These are phyloP conservation scores for Thamnophis sirtalis DNA, from an alignment of 2,113 vertebrate species.

Conservation along the genomic window DNA sequence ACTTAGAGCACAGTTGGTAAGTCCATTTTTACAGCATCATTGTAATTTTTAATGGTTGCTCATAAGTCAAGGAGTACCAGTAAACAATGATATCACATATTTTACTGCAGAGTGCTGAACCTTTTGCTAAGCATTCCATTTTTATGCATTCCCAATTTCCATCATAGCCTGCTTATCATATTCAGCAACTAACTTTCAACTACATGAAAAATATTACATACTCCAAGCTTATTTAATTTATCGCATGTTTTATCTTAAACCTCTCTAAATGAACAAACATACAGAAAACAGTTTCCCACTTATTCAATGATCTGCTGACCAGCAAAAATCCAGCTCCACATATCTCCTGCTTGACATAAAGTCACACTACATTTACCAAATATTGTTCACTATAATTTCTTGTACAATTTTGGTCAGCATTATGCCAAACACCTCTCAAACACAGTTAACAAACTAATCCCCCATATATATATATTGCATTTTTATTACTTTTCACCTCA, in stretches of 20 bases:
- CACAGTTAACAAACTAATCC: neutral
- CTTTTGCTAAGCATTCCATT: neutral
- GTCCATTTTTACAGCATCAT: neutral
- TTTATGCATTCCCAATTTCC: neutral
- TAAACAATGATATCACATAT: neutral
- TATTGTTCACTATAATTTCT: neutral
- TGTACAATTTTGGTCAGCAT: neutral
- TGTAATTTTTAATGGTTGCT: neutral
- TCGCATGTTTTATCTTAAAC: neutral
- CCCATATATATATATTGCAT: neutral
- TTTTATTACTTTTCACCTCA: neutral
- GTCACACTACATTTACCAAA: neutral
- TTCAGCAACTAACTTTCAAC: neutral
- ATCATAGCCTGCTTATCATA: neutral
- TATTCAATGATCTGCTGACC: neutral
- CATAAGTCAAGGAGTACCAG: neutral
- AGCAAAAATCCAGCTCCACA: neutral
- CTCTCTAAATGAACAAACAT: neutral
- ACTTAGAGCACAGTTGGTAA: neutral
- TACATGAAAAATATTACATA: neutral
- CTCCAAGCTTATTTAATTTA: neutral
- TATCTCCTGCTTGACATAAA: neutral
- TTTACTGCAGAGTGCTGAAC: neutral
- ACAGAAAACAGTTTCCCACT: neutral
- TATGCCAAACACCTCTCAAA: neutral